Percentiles rank a stretch among this genome's conserved stretches.
These are phyloP conservation scores for Drosophila gaucha DNA, from an alignment of 2,888 invertebrate species.

Conservation along the genomic window DNA sequence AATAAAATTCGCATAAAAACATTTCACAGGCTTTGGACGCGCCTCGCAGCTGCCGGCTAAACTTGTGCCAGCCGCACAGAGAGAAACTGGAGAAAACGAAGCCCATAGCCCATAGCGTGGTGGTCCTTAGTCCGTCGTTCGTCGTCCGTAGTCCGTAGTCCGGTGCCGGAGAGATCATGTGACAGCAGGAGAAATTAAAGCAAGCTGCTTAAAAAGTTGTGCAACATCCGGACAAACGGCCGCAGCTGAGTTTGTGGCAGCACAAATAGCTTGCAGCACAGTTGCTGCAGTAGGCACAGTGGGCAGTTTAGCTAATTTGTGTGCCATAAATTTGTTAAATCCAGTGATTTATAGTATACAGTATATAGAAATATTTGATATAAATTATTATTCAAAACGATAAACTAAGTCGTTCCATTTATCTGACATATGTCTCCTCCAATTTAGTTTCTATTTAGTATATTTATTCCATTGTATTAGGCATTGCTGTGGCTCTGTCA, in stretches of 20 bases:
- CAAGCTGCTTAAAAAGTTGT: conserved; percentile 70
- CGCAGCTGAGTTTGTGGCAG: conserved; percentile 37
- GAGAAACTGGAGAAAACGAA: conserved; percentile 3
- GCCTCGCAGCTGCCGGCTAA: conserved; percentile 41
- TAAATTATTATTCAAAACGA: no score
- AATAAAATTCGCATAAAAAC: conserved; percentile 78
- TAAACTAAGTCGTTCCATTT: no score
- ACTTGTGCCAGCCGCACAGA: conserved; percentile 41
- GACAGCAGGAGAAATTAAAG: conserved; percentile 58
- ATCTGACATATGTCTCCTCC: no score
- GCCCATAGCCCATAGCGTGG: neutral
- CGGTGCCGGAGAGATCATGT: conserved; percentile 47
- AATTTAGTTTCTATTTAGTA: no score
- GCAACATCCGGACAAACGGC: conserved; percentile 59
- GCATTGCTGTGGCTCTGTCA: conserved; percentile 25
- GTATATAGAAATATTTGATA: no score
- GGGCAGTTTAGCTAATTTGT: neutral
- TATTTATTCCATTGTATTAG: neutral
- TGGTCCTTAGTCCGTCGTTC: neutral
- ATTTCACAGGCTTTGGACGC: conserved; percentile 62
- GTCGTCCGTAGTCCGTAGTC: neutral
- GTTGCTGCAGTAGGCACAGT: conserved; percentile 23
- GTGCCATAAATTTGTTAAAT: neutral
- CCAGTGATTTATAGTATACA: neutral
- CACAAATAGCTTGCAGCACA: conserved; percentile 31